Conservation (phyloP, 2,888 invertebrate genomes). For the Cacoxenus indagator region DNA sequence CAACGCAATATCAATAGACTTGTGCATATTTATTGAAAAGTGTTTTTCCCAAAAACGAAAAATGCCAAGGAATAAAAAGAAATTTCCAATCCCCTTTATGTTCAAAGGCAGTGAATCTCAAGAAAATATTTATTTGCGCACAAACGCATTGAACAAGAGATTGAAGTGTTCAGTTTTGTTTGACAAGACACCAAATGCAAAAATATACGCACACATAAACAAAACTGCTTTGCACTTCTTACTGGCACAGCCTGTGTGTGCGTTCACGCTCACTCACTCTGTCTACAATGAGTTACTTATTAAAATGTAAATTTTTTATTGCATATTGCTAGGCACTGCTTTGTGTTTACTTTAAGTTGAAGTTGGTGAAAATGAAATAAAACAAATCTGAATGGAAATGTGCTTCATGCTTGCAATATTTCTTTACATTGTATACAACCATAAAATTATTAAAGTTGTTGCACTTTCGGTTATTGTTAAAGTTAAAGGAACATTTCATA, state of each 20-base stretch:
- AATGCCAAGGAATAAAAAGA: too few relatives aligned
- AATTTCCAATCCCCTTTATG: too few relatives aligned
- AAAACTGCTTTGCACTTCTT: background rate
- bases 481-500: too few relatives aligned
- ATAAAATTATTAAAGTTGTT: too few relatives aligned
- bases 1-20: background rate
- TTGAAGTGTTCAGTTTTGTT: too few relatives aligned
- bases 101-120: too few relatives aligned
- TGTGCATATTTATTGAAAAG: background rate
- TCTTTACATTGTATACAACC: too few relatives aligned
- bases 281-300: conserved; percentile 46
- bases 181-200: too few relatives aligned
- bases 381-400: background rate
- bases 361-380: background rate
- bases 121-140: too few relatives aligned
- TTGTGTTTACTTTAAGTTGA: background rate
- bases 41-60: background rate
- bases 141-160: too few relatives aligned
- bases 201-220: too few relatives aligned
- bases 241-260: background rate
- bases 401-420: background rate
- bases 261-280: background rate
- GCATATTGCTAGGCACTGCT: conserved; percentile 55
- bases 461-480: too few relatives aligned
- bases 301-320: conserved; percentile 63